Evolutionary conservation across 2,113 vertebrate species (phyloP).

Genomic region (Megaceryle torquata): DNA sequence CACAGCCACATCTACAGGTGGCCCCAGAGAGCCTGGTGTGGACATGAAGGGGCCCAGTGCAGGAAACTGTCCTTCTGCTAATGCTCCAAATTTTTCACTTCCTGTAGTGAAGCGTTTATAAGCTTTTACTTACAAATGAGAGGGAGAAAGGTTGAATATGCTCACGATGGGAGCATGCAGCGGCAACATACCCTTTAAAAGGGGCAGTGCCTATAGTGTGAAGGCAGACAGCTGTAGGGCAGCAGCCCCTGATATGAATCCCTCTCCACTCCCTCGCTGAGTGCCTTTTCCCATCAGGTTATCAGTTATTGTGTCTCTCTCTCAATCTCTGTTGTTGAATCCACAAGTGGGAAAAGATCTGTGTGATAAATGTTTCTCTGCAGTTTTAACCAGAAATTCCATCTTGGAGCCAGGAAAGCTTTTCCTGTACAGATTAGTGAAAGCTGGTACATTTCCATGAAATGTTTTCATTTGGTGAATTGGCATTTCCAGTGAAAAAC

Average conservation of each 20-base stretch:
- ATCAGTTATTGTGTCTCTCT: neutral
- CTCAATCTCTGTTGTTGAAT: neutral
- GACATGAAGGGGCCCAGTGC: rapidly evolving
- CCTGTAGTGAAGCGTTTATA: neutral
- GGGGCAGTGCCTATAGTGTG: rapidly evolving
- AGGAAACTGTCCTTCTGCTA: neutral
- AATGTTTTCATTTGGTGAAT: neutral
- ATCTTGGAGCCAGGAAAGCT: neutral
- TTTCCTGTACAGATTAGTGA: neutral
- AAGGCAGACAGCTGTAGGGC: neutral
- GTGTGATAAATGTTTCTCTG: neutral
- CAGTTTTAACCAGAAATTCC: neutral
- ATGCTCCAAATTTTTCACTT: neutral
- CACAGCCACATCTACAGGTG: neutral
- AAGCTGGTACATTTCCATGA: neutral
- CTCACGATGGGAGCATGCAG: rapidly evolving
- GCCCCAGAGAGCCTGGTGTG: neutral
- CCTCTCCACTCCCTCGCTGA: neutral
- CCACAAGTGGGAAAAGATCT: neutral
- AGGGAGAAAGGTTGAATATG: neutral
- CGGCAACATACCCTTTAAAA: rapidly evolving
- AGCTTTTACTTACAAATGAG: neutral
- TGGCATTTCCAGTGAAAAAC: neutral
- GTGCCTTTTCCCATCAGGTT: neutral
- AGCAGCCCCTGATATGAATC: neutral